A percentile compares a stretch with the other conserved stretches of the same genome.
Evolutionary conservation across 1,140 invertebrate species (phyloP).

Genomic region (Euborellia annulipes): DNA sequence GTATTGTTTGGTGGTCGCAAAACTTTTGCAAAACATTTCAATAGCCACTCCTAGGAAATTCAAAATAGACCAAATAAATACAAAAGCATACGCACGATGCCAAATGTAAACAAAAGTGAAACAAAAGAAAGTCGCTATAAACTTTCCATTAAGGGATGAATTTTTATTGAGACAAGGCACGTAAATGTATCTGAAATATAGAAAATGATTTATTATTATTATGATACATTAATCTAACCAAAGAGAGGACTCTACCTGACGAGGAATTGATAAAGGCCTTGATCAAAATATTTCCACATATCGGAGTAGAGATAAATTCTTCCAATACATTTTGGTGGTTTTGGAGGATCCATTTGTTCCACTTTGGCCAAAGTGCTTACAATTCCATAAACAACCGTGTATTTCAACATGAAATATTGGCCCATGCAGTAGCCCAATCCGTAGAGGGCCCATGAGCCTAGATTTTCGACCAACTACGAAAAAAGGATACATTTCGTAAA

Average conservation of each 20-base stretch:
- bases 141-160: slow-evolving; percentile 34
- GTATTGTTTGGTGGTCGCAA: slow-evolving; percentile 20
- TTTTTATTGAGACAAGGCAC: slow-evolving; percentile 41
- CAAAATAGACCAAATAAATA: slow-evolving; percentile 68
- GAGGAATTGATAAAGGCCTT: slow-evolving; percentile 77
- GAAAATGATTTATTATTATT: slow-evolving; percentile 9
- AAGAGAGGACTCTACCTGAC: slow-evolving; percentile 38
- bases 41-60: slow-evolving; percentile 64
- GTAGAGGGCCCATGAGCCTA: slow-evolving; percentile 54
- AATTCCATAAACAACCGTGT: slow-evolving; percentile 75
- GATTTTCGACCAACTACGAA: slow-evolving; percentile 24
- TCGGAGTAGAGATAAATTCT: slow-evolving; percentile 83
- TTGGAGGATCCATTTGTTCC: slow-evolving; percentile 61
- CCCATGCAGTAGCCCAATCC: slow-evolving; percentile 74
- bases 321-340: slow-evolving; percentile 71
- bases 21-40: slow-evolving; percentile 40
- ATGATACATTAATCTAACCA: background rate
- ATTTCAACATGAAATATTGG: slow-evolving; percentile 81
- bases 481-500: too few relatives aligned
- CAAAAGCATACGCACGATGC: slow-evolving; percentile 65
- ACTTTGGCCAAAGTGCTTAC: slow-evolving; percentile 51
- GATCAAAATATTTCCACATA: slow-evolving; percentile 93
- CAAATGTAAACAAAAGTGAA: slow-evolving; percentile 79
- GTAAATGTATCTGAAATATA: slow-evolving; percentile 65
- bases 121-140: slow-evolving; percentile 57